These are phyloP conservation scores for Leptocoma aspasia DNA, from an alignment of 2,113 vertebrate species.

Conservation along the genomic window DNA sequence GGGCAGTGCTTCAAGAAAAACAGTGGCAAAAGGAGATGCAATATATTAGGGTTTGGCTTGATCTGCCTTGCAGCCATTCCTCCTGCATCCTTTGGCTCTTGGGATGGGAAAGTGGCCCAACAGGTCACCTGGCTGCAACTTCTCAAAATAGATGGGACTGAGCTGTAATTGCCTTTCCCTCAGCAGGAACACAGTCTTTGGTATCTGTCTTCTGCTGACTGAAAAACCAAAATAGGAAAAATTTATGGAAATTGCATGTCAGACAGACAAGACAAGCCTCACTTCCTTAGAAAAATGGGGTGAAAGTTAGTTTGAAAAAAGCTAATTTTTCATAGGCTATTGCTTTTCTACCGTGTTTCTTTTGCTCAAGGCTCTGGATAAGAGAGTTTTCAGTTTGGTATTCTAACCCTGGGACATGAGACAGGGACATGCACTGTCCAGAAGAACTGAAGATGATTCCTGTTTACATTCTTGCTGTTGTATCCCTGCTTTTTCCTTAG, in stretches of 20 bases:
- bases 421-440: background rate
- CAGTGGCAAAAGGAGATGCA: background rate
- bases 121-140: background rate
- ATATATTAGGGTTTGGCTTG: background rate
- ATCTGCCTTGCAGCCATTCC: background rate
- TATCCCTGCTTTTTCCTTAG: background rate
- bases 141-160: background rate
- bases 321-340: background rate
- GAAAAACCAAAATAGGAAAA: background rate
- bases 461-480: background rate
- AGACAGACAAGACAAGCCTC: background rate
- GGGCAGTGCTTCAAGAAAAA: background rate
- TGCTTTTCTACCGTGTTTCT: background rate
- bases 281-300: background rate
- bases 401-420: background rate
- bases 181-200: background rate
- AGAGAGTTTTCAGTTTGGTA: background rate
- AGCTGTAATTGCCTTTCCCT: background rate
- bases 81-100: background rate
- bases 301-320: background rate
- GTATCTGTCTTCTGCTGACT: background rate
- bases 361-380: background rate
- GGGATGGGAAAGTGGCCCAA: background rate
- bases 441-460: background rate
- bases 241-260: background rate